These are phyloP conservation scores for Dinoponera quadriceps DNA, from an alignment of 1,140 invertebrate species.

Conservation along the genomic window DNA sequence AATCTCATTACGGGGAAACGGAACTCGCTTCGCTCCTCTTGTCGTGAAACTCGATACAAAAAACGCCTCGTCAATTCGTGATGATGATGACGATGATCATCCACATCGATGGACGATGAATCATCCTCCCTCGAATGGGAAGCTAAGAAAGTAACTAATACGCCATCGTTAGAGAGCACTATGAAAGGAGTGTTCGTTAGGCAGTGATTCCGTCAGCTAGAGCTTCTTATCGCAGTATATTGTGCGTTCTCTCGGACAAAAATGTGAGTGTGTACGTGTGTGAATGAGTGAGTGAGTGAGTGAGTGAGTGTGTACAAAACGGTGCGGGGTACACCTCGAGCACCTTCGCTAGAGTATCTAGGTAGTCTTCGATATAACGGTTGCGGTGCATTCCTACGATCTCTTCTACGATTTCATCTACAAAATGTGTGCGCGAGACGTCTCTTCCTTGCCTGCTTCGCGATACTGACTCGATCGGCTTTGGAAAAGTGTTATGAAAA, in stretches of 20 bases:
- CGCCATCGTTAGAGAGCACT: neutral
- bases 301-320: constrained; percentile 36
- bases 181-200: constrained; percentile 39
- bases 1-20: constrained; percentile 3
- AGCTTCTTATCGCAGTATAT: constrained; percentile 25
- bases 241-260: constrained; percentile 31
- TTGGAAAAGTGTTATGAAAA: constrained; percentile 47
- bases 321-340: constrained; percentile 12
- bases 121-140: neutral
- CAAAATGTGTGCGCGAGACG: no score
- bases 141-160: constrained; percentile 22
- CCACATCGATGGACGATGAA: constrained; percentile 5
- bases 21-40: neutral
- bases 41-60: neutral
- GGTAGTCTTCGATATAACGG: constrained; percentile 8
- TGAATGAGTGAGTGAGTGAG: no score
- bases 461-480: constrained; percentile 1
- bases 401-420: neutral
- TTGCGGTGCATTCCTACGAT: constrained; percentile 18
- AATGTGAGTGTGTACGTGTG: neutral
- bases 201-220: constrained; percentile 47
- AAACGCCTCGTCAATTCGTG: neutral
- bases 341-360: constrained; percentile 28
- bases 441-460: neutral
- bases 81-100: no score